Conservation (phyloP, 2,113 vertebrate species). For the Leucopsar rothschildi region DNA sequence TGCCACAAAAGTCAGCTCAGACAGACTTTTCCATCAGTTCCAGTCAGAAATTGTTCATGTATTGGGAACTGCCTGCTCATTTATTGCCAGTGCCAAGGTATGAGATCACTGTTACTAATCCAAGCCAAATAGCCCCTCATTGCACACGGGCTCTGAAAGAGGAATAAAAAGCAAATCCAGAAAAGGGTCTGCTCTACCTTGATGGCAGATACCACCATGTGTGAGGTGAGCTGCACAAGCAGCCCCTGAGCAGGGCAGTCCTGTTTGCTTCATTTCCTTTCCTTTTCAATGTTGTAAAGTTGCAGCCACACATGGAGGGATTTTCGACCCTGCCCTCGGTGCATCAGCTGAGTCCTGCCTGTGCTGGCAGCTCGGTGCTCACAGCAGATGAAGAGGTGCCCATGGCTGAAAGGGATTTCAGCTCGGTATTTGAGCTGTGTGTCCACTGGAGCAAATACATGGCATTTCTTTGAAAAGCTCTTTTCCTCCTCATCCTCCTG, state of each 20-base stretch:
- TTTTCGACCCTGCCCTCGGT: background rate
- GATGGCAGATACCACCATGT: background rate
- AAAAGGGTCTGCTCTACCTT: accelerated
- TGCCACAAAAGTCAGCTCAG: background rate
- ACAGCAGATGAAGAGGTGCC: background rate
- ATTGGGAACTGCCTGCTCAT: background rate
- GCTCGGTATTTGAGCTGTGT: background rate
- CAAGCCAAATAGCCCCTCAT: background rate
- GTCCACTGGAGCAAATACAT: background rate
- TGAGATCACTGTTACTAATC: background rate
- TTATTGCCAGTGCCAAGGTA: background rate
- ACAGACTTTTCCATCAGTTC: background rate
- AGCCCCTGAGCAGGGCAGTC: background rate
- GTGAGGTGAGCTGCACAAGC: background rate
- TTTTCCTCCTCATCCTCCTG: background rate
- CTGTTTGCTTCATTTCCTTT: background rate
- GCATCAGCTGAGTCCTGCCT: background rate
- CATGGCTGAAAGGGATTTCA: background rate
- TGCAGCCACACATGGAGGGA: background rate
- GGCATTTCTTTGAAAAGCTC: background rate
- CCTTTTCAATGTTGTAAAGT: background rate
- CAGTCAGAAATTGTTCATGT: background rate
- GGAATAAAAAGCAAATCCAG: background rate
- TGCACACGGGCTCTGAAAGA: background rate
- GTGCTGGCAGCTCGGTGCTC: accelerated